A percentile compares a stretch with the other conserved stretches of the same genome.
Conservation (phyloP, 1,140 invertebrate genomes). For the Papilio glaucus region DNA sequence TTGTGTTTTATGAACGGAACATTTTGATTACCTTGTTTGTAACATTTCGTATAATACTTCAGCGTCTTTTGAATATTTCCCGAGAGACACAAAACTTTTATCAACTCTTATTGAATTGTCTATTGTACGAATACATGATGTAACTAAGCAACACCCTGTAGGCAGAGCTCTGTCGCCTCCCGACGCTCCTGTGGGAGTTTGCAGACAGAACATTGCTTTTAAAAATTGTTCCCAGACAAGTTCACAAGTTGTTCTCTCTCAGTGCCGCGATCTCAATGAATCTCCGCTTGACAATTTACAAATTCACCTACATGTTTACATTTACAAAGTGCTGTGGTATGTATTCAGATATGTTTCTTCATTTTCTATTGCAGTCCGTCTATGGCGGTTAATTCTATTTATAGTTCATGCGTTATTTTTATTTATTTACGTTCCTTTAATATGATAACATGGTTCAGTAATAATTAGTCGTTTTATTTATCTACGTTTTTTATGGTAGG, state of each 20-base stretch:
- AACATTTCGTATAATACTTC: background rate
- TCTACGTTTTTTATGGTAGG: too few species aligned
- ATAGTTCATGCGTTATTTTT: too few species aligned
- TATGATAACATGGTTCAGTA: too few species aligned
- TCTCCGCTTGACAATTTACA: conserved; percentile 31
- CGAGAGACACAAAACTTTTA: conserved; percentile 5
- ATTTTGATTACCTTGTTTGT: background rate
- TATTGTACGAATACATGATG: background rate
- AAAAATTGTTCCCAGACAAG: conserved; percentile 26
- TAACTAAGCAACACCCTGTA: conserved; percentile 24
- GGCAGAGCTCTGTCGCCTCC: background rate
- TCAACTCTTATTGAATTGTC: conserved; percentile 19
- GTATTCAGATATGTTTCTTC: too few species aligned
- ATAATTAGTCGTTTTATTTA: too few species aligned
- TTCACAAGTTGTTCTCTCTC: conserved; percentile 18
- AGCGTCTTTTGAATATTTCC: conserved; percentile 18
- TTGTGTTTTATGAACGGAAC: background rate
- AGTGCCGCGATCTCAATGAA: conserved; percentile 5
- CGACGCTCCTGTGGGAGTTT: conserved; percentile 16
- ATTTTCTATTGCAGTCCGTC: too few species aligned
- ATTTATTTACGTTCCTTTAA: too few species aligned
- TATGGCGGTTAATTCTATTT: too few species aligned
- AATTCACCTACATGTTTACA: conserved; percentile 4
- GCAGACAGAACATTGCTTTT: conserved; percentile 22
- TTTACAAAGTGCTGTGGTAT: background rate